Percentiles rank a stretch among this genome's conserved stretches.
Conservation (phyloP, 2,113 vertebrate species). For the Podarcis muralis region DNA sequence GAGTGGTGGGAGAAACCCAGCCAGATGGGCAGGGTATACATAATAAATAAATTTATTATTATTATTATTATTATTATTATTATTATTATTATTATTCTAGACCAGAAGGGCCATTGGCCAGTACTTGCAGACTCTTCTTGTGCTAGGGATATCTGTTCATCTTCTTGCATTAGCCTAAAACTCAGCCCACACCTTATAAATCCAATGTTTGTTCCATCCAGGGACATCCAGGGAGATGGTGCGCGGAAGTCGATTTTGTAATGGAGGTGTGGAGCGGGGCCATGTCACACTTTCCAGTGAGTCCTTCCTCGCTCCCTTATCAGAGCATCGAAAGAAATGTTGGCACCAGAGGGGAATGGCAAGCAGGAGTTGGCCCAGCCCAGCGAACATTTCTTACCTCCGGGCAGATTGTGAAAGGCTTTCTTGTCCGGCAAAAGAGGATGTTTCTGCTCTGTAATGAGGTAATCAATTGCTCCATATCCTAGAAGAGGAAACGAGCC, state of each 20-base stretch:
- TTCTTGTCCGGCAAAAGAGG: conserved; percentile 20
- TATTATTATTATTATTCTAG: too few relatives aligned
- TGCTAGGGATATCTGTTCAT: background rate
- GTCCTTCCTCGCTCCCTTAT: background rate
- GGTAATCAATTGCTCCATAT: conserved; percentile 36
- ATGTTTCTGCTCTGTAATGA: conserved; percentile 45
- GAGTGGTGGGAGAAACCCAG: too few relatives aligned
- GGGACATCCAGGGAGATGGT: fast-evolving
- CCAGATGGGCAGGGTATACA: too few relatives aligned
- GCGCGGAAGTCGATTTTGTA: background rate
- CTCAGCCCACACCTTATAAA: fast-evolving
- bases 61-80: too few relatives aligned
- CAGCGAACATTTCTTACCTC: background rate
- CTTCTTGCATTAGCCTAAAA: background rate
- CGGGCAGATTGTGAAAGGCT: conserved; percentile 10
- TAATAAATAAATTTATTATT: too few relatives aligned
- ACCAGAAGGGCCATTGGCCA: too few relatives aligned
- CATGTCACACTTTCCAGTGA: background rate
- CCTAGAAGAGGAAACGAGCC: conserved; percentile 38
- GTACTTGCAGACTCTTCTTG: background rate
- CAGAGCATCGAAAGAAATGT: background rate
- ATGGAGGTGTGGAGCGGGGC: fast-evolving
- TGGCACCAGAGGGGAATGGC: conserved; percentile 14
- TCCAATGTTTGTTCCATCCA: background rate
- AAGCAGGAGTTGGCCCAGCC: background rate